phyloP scores from a whole-genome alignment of 2,888 invertebrate species.

The Tromatobia lineatoria region DNA sequence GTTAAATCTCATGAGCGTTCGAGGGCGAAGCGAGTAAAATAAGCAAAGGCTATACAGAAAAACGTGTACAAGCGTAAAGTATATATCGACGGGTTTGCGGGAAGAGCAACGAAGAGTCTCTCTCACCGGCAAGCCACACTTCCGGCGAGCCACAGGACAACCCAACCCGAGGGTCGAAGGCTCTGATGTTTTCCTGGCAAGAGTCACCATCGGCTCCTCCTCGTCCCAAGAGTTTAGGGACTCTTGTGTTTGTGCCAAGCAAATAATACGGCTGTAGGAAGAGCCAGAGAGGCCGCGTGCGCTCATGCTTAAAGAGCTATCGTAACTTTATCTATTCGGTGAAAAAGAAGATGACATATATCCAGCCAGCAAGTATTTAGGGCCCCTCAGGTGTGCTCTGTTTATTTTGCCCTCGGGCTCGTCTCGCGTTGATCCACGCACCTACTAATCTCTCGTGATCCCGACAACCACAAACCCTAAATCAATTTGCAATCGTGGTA shows the following conservation, averaged over 20 bases:
- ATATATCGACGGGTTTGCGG: conserved; percentile 39
- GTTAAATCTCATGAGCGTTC: not conserved
- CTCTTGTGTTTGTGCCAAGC: conserved; percentile 56
- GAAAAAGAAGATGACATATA: conserved; percentile 48
- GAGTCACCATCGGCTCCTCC: not conserved
- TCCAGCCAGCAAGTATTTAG: conserved; percentile 42
- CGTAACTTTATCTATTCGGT: conserved; percentile 67
- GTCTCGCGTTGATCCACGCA: conserved; percentile 48
- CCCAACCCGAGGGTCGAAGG: conserved; percentile 7
- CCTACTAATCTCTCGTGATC: conserved; percentile 26
- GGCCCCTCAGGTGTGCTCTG: conserved; percentile 59
- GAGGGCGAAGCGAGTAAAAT: not conserved
- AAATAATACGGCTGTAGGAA: conserved; percentile 55
- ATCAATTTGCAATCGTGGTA: conserved; percentile 21
- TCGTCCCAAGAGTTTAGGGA: conserved; percentile 62
- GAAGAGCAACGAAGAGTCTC: conserved; percentile 44
- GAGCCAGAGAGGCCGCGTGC: conserved; percentile 15
- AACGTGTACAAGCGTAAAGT: conserved; percentile 6
- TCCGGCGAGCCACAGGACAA: conserved; percentile 54
- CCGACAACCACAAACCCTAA: conserved; percentile 4
- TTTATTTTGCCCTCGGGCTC: conserved; percentile 59
- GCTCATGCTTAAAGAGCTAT: conserved; percentile 43
- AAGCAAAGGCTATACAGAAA: conserved; percentile 2
- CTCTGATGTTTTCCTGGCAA: not conserved
- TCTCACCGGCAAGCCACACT: conserved; percentile 42